phyloP scores from a whole-genome alignment of 2,797 vertebrate genomes.

The Galaxias olidus region DNA sequence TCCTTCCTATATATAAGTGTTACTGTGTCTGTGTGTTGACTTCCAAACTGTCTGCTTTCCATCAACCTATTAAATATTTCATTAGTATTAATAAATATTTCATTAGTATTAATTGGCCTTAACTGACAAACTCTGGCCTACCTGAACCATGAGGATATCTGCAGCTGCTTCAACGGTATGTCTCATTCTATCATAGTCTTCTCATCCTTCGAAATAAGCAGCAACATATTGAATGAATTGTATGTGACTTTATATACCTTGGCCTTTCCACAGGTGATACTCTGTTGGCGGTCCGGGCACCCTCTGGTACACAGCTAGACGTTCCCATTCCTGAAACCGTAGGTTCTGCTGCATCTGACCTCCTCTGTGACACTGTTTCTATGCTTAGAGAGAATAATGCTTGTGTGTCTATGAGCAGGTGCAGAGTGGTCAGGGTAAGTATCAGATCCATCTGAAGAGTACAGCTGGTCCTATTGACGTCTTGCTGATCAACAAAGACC shows the following conservation, averaged over 20 bases:
- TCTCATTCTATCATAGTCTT: not conserved
- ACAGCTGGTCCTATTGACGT: conserved; percentile 89
- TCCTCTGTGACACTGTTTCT: not conserved
- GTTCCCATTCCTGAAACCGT: conserved; percentile 95
- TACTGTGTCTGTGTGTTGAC: not conserved
- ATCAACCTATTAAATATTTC: too few species aligned
- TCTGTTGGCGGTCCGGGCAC: conserved; percentile 86
- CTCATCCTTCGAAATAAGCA: not conserved
- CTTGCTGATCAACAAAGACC: conserved; percentile 89
- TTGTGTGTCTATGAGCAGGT: conserved; percentile 68
- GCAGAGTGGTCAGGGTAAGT: conserved; percentile 84
- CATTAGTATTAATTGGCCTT: conserved; percentile 49
- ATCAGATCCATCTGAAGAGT: conserved; percentile 94
- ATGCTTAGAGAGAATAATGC: not conserved
- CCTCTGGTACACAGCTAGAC: conserved; percentile 87
- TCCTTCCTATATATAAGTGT: conserved; percentile 74
- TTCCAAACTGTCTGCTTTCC: not conserved
- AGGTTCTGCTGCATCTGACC: conserved; percentile 52
- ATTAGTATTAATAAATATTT: not conserved
- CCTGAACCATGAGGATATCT: conserved; percentile 92
- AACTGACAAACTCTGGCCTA: conserved; percentile 84
- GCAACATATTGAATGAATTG: not conserved
- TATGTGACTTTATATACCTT: not conserved
- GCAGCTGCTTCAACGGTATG: conserved; percentile 91
- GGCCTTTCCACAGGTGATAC: conserved; percentile 80